Percentiles rank a stretch among this genome's conserved stretches.
phyloP scores from a whole-genome alignment of 2,113 vertebrate species.

The Vidua chalybeata region DNA sequence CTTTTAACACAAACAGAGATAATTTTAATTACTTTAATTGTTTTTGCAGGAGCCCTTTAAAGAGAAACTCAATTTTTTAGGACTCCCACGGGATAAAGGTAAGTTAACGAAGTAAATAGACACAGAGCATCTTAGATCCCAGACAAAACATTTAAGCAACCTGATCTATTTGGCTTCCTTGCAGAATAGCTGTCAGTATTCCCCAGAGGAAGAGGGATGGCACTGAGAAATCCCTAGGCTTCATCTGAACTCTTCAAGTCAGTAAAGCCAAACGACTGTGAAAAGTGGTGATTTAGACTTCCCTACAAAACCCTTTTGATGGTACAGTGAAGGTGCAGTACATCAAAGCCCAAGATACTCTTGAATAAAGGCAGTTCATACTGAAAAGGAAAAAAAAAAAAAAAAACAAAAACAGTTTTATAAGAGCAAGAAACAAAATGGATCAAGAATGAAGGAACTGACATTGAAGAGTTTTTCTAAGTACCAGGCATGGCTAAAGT shows the following conservation, averaged over 20 bases:
- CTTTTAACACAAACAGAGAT: background rate
- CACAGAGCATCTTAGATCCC: background rate
- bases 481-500: background rate
- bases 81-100: background rate
- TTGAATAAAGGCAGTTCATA: background rate
- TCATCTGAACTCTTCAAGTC: background rate
- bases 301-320: background rate
- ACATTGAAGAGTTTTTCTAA: background rate
- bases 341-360: background rate
- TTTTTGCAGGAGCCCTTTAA: background rate
- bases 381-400: background rate
- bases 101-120: background rate
- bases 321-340: background rate
- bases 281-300: background rate
- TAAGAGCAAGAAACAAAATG: background rate
- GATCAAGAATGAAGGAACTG: background rate
- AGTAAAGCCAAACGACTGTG: background rate
- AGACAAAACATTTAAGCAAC: background rate
- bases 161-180: background rate
- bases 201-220: background rate
- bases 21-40: slow-evolving; percentile 20
- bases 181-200: background rate
- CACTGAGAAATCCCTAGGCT: background rate
- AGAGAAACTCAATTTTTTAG: background rate
- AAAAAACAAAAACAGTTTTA: background rate